Percentiles rank a stretch among this genome's conserved stretches.
phyloP scores from a whole-genome alignment of 2,113 vertebrate genomes.

The Phocoena phocoena region DNA sequence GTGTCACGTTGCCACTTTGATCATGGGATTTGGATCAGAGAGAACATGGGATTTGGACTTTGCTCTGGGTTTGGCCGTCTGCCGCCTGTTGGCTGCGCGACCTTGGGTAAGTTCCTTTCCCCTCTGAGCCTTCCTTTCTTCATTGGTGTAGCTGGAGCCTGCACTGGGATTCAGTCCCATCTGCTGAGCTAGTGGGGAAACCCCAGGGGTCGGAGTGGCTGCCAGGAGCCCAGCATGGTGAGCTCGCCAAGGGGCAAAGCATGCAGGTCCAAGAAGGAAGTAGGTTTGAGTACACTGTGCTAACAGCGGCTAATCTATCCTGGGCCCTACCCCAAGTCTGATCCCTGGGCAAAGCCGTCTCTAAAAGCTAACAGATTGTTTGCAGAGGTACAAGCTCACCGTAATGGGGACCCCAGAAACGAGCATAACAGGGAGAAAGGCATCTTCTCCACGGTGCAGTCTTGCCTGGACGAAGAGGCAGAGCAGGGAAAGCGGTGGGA shows the following conservation, averaged over 20 bases:
- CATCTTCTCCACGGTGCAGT: neutral
- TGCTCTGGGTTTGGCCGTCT: neutral
- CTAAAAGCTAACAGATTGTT: neutral
- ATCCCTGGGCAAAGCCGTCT: neutral
- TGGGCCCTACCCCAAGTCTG: neutral
- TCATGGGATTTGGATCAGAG: slow-evolving; percentile 26
- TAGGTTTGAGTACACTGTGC: neutral
- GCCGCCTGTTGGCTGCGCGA: neutral
- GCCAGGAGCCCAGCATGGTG: neutral
- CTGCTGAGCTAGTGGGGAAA: neutral
- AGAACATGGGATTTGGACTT: neutral
- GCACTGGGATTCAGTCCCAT: neutral
- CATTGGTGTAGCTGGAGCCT: neutral
- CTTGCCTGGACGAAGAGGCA: neutral
- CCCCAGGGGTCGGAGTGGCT: neutral
- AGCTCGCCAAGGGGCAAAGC: neutral
- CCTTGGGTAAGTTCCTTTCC: neutral
- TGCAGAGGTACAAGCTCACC: too few relatives aligned
- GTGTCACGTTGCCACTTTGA: neutral
- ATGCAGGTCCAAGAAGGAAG: neutral
- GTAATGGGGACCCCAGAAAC: neutral
- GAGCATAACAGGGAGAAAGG: neutral
- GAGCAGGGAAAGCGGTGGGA: neutral
- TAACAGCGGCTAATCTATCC: neutral
- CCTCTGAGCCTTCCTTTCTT: neutral